Base-by-base conservation (phyloP, 2,113 vertebrate species). In the Stercorarius parasiticus region DNA sequence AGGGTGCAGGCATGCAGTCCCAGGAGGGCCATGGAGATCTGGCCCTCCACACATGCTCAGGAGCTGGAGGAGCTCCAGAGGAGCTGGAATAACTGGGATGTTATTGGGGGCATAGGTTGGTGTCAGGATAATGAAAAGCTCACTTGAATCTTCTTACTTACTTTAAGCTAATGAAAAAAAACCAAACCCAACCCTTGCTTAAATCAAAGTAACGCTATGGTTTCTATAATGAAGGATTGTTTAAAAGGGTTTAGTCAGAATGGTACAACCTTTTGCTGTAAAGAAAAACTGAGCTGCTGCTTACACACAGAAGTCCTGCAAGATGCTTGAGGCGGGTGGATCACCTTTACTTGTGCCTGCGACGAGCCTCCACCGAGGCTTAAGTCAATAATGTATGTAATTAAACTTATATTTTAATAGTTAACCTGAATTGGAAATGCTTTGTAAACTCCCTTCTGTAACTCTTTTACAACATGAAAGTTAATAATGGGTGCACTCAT, bases 391-490 rank as follows among this genome's bases (percentile, higher is more conserved):
- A 79, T 9, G 10, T 27, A 59, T 38, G 17, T 64, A 82, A 96
- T 80, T 82, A 89, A 86, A 65, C 26, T 72, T 67, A 22, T 0
- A 84, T 56, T 93, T 90, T 40, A 91, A 76, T 56, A 79, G 65
- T 42, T 82, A 76, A 67, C n/a, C 34, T 91, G 76, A 87, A 93
- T 10, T 79, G 42, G 43, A 95, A 95, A 82, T 49, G 70, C 30
- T 64, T 67, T 85, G 73, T 42, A 32, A 94, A 79, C 61, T 64
- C 42, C 21, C 73, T 87, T 64, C 77, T 76, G 26, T 22, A 89
- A 76, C n/a, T 62, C 69, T 94, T 72, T 22, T 45, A 93, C 49
- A 76, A 43, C 13, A 52, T 13, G 6, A 2, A 78, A 56, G 50
- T 79, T 87, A 79, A 56, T 69, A 94, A 43, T 45, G 23, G 34